Percentiles rank a stretch among this genome's conserved stretches.
phyloP scores from a whole-genome alignment of 2,797 vertebrate species.

The Triplophysa bombifrons region DNA sequence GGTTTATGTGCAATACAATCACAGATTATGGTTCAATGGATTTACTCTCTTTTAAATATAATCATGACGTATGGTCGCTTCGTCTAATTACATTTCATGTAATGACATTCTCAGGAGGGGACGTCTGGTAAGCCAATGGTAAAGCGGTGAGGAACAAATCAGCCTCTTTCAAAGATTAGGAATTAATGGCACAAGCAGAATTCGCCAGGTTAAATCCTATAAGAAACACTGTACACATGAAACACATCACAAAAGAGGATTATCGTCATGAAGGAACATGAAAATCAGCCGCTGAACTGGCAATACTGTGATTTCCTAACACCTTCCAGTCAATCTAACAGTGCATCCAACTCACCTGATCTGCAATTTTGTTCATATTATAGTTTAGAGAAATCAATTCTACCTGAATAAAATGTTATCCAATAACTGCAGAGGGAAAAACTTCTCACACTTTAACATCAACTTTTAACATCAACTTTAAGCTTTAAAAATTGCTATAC shows the following conservation, averaged over 20 bases:
- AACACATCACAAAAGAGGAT: constrained; percentile 44
- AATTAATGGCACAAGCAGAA: constrained; percentile 58
- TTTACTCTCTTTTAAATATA: constrained; percentile 63
- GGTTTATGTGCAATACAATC: constrained; percentile 61
- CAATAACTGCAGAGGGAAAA: constrained; percentile 8
- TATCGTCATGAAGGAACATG: constrained; percentile 25
- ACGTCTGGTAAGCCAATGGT: constrained; percentile 44
- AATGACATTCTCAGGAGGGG: constrained; percentile 58
- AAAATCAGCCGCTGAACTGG: neutral
- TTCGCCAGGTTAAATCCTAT: constrained; percentile 46
- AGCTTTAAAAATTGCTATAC: constrained; percentile 11
- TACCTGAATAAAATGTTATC: neutral
- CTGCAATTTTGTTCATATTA: constrained; percentile 4
- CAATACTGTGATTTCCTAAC: neutral
- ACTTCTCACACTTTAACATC: constrained; percentile 3
- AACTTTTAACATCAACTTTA: neutral
- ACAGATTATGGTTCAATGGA: constrained; percentile 61
- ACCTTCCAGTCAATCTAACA: neutral
- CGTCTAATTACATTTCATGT: constrained; percentile 56
- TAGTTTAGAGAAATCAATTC: neutral
- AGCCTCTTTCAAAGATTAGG: constrained; percentile 53
- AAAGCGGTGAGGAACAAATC: constrained; percentile 55
- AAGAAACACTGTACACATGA: constrained; percentile 41
- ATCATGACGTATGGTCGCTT: constrained; percentile 58
- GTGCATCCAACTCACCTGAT: neutral